These are phyloP conservation scores for Larimichthys polyactis DNA, from an alignment of 2,113 vertebrate genomes.

Conservation along the genomic window DNA sequence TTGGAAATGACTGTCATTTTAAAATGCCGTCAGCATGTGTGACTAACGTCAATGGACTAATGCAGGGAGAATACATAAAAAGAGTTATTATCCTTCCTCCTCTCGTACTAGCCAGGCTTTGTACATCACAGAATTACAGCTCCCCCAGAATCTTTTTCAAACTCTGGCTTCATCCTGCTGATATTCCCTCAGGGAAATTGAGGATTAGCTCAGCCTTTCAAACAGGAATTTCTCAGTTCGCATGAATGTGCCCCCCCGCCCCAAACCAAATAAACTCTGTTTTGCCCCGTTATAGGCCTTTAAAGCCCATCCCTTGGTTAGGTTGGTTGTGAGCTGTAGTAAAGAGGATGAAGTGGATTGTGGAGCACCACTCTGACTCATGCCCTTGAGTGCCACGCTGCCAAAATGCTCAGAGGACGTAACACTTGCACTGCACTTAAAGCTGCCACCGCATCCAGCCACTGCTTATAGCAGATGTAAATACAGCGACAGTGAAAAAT, in stretches of 20 bases:
- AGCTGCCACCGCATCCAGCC: constrained; percentile 40
- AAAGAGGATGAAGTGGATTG: constrained; percentile 82
- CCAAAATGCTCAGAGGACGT: constrained; percentile 64
- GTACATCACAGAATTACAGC: constrained; percentile 63
- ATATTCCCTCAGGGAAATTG: constrained; percentile 84
- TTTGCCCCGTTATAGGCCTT: constrained; percentile 57
- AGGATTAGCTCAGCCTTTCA: constrained; percentile 82
- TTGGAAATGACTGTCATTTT: constrained; percentile 9
- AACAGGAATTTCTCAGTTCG: constrained; percentile 73
- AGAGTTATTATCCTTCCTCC: constrained; percentile 52
- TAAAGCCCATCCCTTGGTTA: constrained; percentile 56
- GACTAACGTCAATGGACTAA: constrained; percentile 47
- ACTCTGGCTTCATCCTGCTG: constrained; percentile 68
- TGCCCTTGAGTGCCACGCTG: constrained; percentile 67
- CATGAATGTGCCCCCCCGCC: constrained; percentile 66
- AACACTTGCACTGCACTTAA: constrained; percentile 56
- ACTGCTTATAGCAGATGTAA: constrained; percentile 24
- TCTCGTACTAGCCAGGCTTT: constrained; percentile 53
- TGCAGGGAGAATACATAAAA: constrained; percentile 31
- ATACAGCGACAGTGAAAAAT: constrained; percentile 9
- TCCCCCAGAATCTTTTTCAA: constrained; percentile 70
- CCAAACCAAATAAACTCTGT: constrained; percentile 70
- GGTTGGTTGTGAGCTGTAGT: constrained; percentile 70
- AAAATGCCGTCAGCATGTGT: constrained; percentile 36
- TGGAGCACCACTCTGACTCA: constrained; percentile 75